Base-by-base conservation (phyloP, 2,888 invertebrate genomes). In the Meliscaeva auricollis region DNA sequence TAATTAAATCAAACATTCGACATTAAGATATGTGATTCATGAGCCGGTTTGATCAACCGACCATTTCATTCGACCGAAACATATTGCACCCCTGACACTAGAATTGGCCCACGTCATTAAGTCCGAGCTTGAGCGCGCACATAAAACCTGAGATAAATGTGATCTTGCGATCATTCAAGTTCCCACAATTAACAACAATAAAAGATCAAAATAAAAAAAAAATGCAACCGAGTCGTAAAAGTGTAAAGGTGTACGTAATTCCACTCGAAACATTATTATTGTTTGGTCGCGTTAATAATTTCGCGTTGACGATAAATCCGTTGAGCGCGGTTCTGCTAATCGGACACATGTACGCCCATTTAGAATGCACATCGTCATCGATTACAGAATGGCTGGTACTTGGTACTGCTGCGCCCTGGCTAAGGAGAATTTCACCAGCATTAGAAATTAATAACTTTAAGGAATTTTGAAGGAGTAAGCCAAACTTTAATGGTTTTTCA, bases 161-260 rank as follows among this genome's bases (percentile, higher is more conserved):
- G 66, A 84, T 75, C 80, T 64, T 8, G 75, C 60, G 72, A 84
- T 72, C 70, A 30, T 46, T 72, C 38, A 64, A 72, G 79, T 80
- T 84, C 84, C 84, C 84, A 84, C 84, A 84, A 75, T 84, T 80
- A 84, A 80, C 80, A 80, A 60, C 64, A 84, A 75, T 74, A 79
- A 84, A 66, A 74, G 68, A 66, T 70, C 69, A 50, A 15, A 32
- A 30, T 9, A 30, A 30, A 78, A 54, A 74, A 75, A 50, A 70
- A 70, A 66, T 50, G 11, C 70, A 64, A 46, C 44, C 48, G 20
- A 56, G 52, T 73, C 78, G 35, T 17, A 46, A 32, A 44, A 46
- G 30, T 44, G 26, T 46, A 30, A 6, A 11, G 38, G 32, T 30
- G 17, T 46, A 62, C 58, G 54, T 69, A 73, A 72, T 54, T 66